Evolutionary conservation across 2,797 vertebrate genomes (phyloP).

Genomic region (Alcedo quadribrachys): DNA sequence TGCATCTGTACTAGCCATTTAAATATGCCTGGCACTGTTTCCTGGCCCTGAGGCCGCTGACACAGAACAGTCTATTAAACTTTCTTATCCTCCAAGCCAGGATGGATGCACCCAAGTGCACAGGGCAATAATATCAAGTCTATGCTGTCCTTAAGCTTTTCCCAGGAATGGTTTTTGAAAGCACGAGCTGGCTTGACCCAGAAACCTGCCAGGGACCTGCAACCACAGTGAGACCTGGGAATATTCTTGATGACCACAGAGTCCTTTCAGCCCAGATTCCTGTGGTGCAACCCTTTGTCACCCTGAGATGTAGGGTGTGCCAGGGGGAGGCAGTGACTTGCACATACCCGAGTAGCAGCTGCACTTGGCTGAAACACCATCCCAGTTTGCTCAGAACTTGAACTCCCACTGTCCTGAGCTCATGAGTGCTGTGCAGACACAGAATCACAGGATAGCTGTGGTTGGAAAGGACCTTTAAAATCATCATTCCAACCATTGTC

Average conservation of each 20-base stretch:
- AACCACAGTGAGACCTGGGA: background rate
- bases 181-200: background rate
- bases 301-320: background rate
- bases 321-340: background rate
- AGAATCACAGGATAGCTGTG: too few species aligned
- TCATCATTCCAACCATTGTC: too few species aligned
- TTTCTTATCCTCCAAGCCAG: background rate
- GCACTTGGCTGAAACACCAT: background rate
- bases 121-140: background rate
- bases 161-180: background rate
- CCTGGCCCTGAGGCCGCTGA: background rate
- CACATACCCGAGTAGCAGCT: fast-evolving
- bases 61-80: background rate
- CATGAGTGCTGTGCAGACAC: background rate
- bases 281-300: background rate
- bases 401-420: background rate
- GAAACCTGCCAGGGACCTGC: background rate
- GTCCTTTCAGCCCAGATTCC: background rate
- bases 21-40: background rate
- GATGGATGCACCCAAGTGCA: background rate
- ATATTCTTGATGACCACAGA: background rate
- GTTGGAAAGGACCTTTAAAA: too few species aligned
- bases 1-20: background rate
- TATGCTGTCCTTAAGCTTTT: background rate
- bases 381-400: background rate